These are phyloP conservation scores for Gymnocephalus cernua DNA, from an alignment of 2,113 vertebrate species.

Conservation along the genomic window DNA sequence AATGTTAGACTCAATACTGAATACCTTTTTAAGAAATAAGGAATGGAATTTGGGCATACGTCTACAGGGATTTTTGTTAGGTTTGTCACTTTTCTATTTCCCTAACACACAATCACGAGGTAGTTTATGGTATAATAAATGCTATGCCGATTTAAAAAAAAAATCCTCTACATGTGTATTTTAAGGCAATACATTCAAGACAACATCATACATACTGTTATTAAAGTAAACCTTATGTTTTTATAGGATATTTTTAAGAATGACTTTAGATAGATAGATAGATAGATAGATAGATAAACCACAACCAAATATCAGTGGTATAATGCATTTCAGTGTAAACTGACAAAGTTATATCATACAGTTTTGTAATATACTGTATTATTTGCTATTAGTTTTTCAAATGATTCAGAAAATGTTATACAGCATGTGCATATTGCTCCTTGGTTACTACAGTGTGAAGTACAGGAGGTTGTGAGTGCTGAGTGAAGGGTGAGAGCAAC, in stretches of 20 bases:
- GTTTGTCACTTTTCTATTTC: background rate
- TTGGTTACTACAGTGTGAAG: slow-evolving; percentile 2
- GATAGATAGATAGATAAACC: background rate
- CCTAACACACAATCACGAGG: background rate
- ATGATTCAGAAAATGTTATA: background rate
- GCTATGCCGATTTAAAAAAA: too few species aligned
- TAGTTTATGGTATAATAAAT: background rate
- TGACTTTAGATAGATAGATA: background rate
- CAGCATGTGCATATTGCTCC: background rate
- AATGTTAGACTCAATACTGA: background rate
- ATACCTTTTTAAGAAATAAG: background rate
- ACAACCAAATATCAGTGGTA: background rate
- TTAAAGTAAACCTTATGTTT: background rate
- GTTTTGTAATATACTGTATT: background rate
- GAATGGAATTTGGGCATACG: background rate
- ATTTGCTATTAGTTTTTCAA: background rate
- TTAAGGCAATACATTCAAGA: background rate
- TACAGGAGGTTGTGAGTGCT: background rate
- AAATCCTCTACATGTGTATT: background rate
- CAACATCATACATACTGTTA: background rate
- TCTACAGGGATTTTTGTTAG: background rate
- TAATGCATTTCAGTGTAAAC: background rate
- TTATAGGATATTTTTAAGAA: background rate
- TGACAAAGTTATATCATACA: too few species aligned
- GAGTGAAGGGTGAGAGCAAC: slow-evolving; percentile 53